Evolutionary conservation across 2,888 invertebrate genomes (phyloP).

Genomic region (Dione vanillae): DNA sequence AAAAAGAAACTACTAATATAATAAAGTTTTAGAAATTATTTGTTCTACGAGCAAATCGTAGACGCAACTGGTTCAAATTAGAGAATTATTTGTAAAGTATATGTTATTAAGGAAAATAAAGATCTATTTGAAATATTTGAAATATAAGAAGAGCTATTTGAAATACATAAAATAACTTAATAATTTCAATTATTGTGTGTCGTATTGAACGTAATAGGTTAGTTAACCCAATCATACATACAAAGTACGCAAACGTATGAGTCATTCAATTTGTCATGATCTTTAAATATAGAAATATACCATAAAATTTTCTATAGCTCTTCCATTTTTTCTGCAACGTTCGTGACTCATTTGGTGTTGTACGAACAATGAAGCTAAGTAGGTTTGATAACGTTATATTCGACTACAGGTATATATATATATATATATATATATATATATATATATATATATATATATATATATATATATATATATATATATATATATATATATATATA

Average conservation of each 20-base stretch:
- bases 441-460: neutral
- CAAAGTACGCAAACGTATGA: neutral
- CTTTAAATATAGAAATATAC: neutral
- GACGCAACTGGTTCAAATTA: too few species aligned
- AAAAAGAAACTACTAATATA: too few species aligned
- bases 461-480: too few species aligned
- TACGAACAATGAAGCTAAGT: conserved; percentile 5
- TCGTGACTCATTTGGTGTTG: conserved; percentile 2
- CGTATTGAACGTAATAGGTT: neutral
- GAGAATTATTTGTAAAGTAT: too few species aligned
- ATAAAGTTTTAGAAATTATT: too few species aligned
- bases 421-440: neutral
- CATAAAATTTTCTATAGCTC: neutral
- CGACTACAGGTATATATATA: conserved; percentile 10
- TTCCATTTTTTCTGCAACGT: conserved; percentile 4
- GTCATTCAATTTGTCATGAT: conserved; percentile 13
- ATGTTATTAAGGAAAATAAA: too few species aligned
- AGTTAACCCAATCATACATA: conserved; percentile 6
- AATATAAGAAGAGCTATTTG: too few species aligned
- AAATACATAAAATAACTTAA: too few species aligned
- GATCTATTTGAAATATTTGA: too few species aligned
- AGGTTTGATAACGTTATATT: conserved; percentile 13
- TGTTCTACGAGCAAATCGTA: too few species aligned
- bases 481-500: too few species aligned
- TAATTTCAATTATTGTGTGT: too few species aligned